A percentile compares a stretch with the other conserved stretches of the same genome.
phyloP scores from a whole-genome alignment of 2,113 vertebrate species.

The Rhinolophus ferrumequinum region DNA sequence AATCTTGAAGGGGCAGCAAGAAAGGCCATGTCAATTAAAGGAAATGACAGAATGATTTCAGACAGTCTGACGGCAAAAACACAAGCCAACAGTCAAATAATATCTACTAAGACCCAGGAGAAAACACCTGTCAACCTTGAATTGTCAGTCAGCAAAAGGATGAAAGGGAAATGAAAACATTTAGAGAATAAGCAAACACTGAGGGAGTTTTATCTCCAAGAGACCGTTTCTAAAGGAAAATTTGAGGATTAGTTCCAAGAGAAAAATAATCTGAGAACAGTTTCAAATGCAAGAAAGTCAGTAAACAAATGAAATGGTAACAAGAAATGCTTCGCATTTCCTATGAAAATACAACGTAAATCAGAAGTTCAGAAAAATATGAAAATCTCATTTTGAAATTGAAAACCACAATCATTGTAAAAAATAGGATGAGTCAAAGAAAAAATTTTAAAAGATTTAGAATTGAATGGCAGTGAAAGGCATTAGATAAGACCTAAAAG shows the following conservation, averaged over 20 bases:
- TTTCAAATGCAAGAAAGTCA: not conserved
- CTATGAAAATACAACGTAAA: not conserved
- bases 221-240: not conserved
- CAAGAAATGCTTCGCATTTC: not conserved
- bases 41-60: not conserved
- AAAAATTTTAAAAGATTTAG: not conserved
- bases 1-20: not conserved
- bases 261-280: not conserved
- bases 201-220: not conserved
- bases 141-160: slow-evolving; percentile 23
- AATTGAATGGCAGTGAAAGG: not conserved
- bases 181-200: not conserved
- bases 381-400: not conserved
- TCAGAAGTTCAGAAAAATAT: not conserved
- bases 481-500: not conserved
- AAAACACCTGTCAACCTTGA: slow-evolving; percentile 11
- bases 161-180: slow-evolving; percentile 25
- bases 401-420: not conserved
- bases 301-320: not conserved
- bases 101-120: not conserved
- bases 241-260: not conserved
- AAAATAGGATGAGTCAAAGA: not conserved
- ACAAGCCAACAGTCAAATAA: not conserved
- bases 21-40: not conserved
- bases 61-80: not conserved